Evolutionary conservation across 2,113 vertebrate species (phyloP).

Genomic region (Ailuropoda melanoleuca): DNA sequence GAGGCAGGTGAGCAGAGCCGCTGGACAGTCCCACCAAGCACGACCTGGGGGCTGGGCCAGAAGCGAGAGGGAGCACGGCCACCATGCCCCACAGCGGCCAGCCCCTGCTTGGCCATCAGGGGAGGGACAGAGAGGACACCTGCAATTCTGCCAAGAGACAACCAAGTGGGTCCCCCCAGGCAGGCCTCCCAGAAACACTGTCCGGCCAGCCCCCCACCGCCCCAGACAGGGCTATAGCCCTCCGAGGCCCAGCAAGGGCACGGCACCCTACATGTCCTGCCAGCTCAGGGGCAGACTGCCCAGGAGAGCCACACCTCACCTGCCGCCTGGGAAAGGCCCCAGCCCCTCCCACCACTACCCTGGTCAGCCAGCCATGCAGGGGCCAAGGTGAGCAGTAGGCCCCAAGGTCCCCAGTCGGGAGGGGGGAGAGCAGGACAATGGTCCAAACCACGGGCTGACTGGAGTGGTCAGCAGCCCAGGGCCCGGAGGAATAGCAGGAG

Average conservation of each 20-base stretch:
- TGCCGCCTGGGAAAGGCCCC: background rate
- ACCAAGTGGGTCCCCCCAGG: background rate
- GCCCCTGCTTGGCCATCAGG: background rate
- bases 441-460: background rate
- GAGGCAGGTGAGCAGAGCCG: background rate
- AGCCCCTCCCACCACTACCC: background rate
- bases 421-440: accelerated
- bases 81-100: background rate
- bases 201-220: background rate
- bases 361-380: background rate
- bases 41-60: background rate
- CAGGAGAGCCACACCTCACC: background rate
- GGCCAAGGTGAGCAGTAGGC: background rate
- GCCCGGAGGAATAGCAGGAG: background rate
- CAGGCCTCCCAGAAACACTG: accelerated
- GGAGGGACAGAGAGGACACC: constrained; percentile 53
- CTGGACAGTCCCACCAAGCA: background rate
- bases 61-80: background rate
- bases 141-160: background rate
- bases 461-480: background rate
- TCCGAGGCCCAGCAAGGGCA: background rate
- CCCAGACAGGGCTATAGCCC: background rate
- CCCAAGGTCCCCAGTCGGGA: background rate
- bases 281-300: background rate
- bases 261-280: background rate